Evolutionary conservation across 30 jellyfish, hydroid and myxozoan genomes (phyloP), one percentile per base, ranked within the genome.

Genomic region (Aurelia sp.): DNA sequence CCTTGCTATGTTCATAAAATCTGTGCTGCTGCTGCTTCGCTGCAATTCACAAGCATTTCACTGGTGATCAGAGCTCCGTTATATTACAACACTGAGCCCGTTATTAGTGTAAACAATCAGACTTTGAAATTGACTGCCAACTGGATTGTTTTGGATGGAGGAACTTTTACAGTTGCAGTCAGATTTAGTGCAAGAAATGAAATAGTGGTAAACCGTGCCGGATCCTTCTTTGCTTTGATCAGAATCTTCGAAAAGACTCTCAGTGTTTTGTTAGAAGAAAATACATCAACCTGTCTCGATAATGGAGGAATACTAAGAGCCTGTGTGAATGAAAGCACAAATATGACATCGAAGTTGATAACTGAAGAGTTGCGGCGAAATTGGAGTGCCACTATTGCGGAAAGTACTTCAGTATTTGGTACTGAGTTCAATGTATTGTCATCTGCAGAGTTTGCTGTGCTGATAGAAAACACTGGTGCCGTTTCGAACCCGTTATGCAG

Each of bases 391-490:
- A 37, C 40, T 13, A 10, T 40, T 18, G 66, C 85, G 3, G 62
- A 69, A 11, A 57, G 53, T 13, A 0, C 35, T 4, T n/a, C 69
- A 59, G 21, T 31, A 7, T 62, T 60, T 23, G 79, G 78, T 18
- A 78, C 50, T 63, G 91, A 59, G 53, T n/a, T 55, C 3, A 15
- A 57, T 6, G 4, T 69, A 11, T 17, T 82, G 35, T 50, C 93
- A 18, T 22, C 87, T 2, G 87, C 87, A 11, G 93, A 84, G 50
- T 73, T 53, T 66, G 88, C 83, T 3, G 17, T 84, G 30, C 35
- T 40, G 21, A 8, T 84, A 13, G 76, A 84, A 3, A 52, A 73
- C 22, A 73, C 93, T 21, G 87, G 87, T n/a, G 93, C 87, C n/a
- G 83, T 84, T 12, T 84, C 93, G 6, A 62, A 73, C 40, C 87